These are phyloP conservation scores for Paralichthys olivaceus DNA, from an alignment of 2,113 vertebrate genomes.

Conservation along the genomic window DNA sequence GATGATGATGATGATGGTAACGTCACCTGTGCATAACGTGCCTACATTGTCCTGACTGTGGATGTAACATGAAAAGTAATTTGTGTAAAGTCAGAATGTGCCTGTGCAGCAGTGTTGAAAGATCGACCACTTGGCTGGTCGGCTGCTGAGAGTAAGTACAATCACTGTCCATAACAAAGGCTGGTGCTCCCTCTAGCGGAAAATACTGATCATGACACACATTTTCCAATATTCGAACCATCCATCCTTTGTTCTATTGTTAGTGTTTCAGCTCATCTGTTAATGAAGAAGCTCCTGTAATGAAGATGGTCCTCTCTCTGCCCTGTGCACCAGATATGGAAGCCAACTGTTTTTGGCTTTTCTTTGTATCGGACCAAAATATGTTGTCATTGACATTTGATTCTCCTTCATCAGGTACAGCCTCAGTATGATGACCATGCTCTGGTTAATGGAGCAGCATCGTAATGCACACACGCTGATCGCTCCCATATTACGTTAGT, in stretches of 20 bases:
- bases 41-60: slow-evolving; percentile 34
- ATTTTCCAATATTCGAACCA: slow-evolving; percentile 28
- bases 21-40: slow-evolving; percentile 28
- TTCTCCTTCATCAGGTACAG: slow-evolving; percentile 42
- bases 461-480: neutral
- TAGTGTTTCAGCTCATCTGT: slow-evolving; percentile 32
- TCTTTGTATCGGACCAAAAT: slow-evolving; percentile 53
- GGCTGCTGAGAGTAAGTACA: neutral
- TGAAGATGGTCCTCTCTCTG: slow-evolving; percentile 32
- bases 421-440: slow-evolving; percentile 16
- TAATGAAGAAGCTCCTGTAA: slow-evolving; percentile 26
- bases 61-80: slow-evolving; percentile 25
- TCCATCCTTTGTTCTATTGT: slow-evolving; percentile 66
- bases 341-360: slow-evolving; percentile 30
- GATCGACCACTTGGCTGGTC: slow-evolving; percentile 7
- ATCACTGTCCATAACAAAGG: slow-evolving; percentile 49
- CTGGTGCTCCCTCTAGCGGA: slow-evolving; percentile 81
- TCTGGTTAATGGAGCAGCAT: neutral
- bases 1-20: neutral
- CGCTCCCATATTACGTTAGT: neutral
- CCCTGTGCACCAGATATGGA: slow-evolving; percentile 22
- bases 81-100: slow-evolving; percentile 11
- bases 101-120: slow-evolving; percentile 11
- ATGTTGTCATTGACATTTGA: slow-evolving; percentile 28
- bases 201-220: neutral